Conservation (phyloP, 2,113 vertebrate species). For the Sinocyclocheilus maitianheensis region DNA sequence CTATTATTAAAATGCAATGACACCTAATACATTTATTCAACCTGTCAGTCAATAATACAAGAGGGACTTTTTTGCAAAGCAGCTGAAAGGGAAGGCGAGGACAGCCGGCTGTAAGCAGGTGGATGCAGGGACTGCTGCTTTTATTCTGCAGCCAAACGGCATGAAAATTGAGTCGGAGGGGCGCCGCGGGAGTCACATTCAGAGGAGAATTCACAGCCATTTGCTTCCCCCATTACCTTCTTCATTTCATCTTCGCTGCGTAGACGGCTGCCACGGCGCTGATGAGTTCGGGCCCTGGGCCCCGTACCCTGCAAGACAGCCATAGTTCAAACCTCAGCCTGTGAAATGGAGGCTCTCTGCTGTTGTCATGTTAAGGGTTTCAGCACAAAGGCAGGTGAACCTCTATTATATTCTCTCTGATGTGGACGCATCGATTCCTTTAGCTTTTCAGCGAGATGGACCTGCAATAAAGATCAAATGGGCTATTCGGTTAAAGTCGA, state of each 20-base stretch:
- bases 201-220: constrained; percentile 66
- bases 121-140: constrained; percentile 56
- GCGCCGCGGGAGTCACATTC: constrained; percentile 68
- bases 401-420: constrained; percentile 7
- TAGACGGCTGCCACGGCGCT: constrained; percentile 43
- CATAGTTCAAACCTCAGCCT: not conserved
- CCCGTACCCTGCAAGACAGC: not conserved
- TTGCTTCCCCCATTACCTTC: constrained; percentile 68
- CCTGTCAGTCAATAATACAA: not conserved
- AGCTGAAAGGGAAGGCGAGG: not conserved
- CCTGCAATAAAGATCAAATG: constrained; percentile 22
- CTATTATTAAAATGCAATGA: constrained; percentile 75
- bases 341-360: constrained; percentile 10
- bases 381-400: constrained; percentile 15
- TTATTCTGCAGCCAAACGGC: constrained; percentile 57
- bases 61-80: not conserved
- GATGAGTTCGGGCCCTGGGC: constrained; percentile 28
- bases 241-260: constrained; percentile 49
- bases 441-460: not conserved
- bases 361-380: constrained; percentile 17
- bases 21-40: constrained; percentile 51
- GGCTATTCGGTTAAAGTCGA: not conserved
- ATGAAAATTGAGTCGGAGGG: constrained; percentile 48
- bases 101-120: constrained; percentile 48
- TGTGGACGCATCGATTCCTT: not conserved